These are phyloP conservation scores for Drosophila mayaguana DNA, from an alignment of 2,888 invertebrate species.

Conservation along the genomic window DNA sequence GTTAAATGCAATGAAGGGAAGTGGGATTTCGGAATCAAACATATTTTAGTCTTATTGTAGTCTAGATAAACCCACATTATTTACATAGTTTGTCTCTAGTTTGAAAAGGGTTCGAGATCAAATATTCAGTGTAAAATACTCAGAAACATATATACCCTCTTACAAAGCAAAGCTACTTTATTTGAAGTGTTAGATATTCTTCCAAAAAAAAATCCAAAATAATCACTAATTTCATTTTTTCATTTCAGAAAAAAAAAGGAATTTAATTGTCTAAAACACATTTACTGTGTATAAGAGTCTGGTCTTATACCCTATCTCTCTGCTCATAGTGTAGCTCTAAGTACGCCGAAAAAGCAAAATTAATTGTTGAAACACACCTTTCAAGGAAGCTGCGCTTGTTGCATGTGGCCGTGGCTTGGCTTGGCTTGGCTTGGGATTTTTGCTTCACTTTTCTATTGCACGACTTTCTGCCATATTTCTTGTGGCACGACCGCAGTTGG, in stretches of 20 bases:
- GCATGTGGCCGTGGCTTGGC: constrained; percentile 35
- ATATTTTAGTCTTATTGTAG: neutral
- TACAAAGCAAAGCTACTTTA: too few species aligned
- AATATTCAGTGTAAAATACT: neutral
- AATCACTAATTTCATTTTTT: too few species aligned
- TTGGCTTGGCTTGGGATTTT: constrained; percentile 27
- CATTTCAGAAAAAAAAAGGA: neutral
- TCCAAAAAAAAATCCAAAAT: too few species aligned
- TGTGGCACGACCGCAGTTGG: constrained; percentile 65
- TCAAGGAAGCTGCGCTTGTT: constrained; percentile 68
- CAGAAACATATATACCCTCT: too few species aligned
- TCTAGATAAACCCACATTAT: neutral
- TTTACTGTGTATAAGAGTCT: constrained; percentile 1
- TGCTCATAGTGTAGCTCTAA: constrained; percentile 8
- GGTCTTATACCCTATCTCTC: neutral
- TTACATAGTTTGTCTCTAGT: neutral
- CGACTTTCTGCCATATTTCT: constrained; percentile 79
- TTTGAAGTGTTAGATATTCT: too few species aligned
- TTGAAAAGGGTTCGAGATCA: neutral
- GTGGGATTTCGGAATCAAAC: neutral
- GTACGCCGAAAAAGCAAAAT: constrained; percentile 75
- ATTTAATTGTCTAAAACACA: neutral
- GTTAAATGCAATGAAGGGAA: neutral
- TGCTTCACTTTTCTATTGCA: constrained; percentile 74
- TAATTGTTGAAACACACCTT: constrained; percentile 80